A percentile compares a stretch with the other conserved stretches of the same genome.
Evolutionary conservation across 1,140 invertebrate genomes (phyloP).

Genomic region (Ooceraea biroi): DNA sequence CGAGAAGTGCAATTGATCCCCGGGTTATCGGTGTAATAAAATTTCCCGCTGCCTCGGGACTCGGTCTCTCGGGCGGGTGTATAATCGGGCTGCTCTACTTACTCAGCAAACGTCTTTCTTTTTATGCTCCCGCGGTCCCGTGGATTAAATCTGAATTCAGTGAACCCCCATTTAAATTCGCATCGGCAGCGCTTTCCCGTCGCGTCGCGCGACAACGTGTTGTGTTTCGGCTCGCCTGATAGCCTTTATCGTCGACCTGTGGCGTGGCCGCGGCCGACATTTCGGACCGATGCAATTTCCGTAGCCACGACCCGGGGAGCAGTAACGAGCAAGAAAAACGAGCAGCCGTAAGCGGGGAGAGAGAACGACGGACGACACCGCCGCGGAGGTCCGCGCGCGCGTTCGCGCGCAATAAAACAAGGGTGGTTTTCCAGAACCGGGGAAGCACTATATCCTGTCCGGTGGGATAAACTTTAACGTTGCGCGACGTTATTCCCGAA

Average conservation of each 20-base stretch:
- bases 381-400: neutral
- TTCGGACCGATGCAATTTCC: constrained; percentile 68
- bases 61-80: neutral
- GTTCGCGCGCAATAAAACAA: constrained; percentile 36
- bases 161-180: constrained; percentile 45
- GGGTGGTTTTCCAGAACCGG: neutral
- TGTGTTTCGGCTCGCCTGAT: constrained; percentile 33
- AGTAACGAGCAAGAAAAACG: constrained; percentile 53
- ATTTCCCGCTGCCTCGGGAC: neutral
- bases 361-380: neutral
- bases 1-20: neutral
- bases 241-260: constrained; percentile 60
- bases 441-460: neutral
- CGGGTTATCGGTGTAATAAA: constrained; percentile 10
- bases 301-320: neutral
- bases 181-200: constrained; percentile 28
- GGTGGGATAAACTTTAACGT: neutral
- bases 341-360: constrained; percentile 19
- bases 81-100: neutral
- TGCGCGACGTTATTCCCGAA: neutral
- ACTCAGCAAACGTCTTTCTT: constrained; percentile 34
- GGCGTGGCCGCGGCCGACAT: constrained; percentile 44
- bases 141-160: constrained; percentile 42
- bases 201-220: constrained; percentile 5
- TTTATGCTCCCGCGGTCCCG: constrained; percentile 35